A percentile compares a stretch with the other conserved stretches of the same genome.
Conservation (phyloP, 2,888 invertebrate genomes). For the Dasypolia templi region DNA sequence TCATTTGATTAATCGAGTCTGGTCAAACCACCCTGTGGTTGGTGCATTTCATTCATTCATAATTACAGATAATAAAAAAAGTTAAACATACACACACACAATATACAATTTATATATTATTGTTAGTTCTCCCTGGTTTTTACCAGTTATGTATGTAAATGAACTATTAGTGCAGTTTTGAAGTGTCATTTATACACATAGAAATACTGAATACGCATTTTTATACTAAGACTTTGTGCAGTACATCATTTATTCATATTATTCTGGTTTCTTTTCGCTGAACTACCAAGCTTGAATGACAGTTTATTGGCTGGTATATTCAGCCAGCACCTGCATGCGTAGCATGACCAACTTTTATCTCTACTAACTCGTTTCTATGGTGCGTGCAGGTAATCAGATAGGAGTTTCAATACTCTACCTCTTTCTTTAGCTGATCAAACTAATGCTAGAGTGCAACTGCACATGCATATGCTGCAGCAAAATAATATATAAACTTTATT, state of each 20-base stretch:
- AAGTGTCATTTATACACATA: background rate
- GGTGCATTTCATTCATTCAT: too few species aligned
- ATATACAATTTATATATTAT: too few species aligned
- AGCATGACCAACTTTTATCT: too few species aligned
- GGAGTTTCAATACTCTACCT: background rate
- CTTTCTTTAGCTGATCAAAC: background rate
- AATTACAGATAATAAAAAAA: background rate
- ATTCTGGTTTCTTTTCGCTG: background rate
- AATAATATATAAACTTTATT: background rate
- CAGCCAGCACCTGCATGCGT: background rate
- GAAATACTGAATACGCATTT: background rate
- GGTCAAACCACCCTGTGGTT: too few species aligned
- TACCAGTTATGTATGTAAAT: background rate
- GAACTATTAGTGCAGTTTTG: slow-evolving; percentile 4
- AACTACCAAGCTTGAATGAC: background rate
- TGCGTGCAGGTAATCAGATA: background rate
- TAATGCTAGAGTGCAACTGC: slow-evolving; percentile 2
- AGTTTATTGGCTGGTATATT: background rate
- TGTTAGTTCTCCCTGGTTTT: background rate
- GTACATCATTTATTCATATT: background rate
- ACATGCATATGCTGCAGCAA: background rate
- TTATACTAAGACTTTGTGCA: background rate
- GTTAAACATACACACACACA: too few species aligned
- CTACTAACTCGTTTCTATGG: too few species aligned
- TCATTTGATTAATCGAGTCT: too few species aligned